Evolutionary conservation across 2,797 vertebrate genomes (phyloP), one percentile per base, ranked within the genome.

Genomic region (Hydrocynus forskahlii): DNA sequence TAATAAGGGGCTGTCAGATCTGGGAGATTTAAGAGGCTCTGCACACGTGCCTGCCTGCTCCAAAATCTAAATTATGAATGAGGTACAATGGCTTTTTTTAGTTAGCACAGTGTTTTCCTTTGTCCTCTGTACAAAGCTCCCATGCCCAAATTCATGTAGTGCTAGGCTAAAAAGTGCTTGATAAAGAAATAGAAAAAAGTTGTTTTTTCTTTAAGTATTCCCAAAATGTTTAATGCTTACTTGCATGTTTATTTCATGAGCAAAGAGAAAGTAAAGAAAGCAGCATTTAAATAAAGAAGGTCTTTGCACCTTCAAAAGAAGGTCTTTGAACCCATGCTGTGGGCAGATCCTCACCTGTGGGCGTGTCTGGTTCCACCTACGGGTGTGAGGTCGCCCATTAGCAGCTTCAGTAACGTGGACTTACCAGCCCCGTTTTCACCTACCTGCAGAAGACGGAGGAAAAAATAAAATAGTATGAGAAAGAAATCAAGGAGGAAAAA

Each of bases 351-450:
- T 89, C 85, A 98, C 98, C 97, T 96, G 93, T 99, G 97, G 77
- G 95, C 94, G 0, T 98, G 96, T 85, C 98, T 89, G 85, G 97
- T 92, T 23, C 98, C 98, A 6, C 45, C 85, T 43, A 97, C 86
- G 0, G 97, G 97, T 0, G 96, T 91, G 86, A 99, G 87, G 59
- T 99, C 97, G 0, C 97, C 98, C 96, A 99, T 95, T 79, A 99
- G 91, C 85, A 99, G 93, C 89, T 98, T 99, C 64, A 99, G 92
- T 90, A 98, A 93, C 6, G 98, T 99, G 0, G 97, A 96, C 87
- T 99, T 99, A 60, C 98, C 98, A 1, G 98, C 95, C 2, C 98
- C 98, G 0, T 99, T 99, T 87, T 99, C 97, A 4, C 98, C 98
- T 0, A 99, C 98, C 98, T 99, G 88, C 70, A 59, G 45, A 59